Percentiles rank a stretch among this genome's conserved stretches.
Conservation (phyloP, 2,113 vertebrate genomes). For the Sclerurus mexicanus region DNA sequence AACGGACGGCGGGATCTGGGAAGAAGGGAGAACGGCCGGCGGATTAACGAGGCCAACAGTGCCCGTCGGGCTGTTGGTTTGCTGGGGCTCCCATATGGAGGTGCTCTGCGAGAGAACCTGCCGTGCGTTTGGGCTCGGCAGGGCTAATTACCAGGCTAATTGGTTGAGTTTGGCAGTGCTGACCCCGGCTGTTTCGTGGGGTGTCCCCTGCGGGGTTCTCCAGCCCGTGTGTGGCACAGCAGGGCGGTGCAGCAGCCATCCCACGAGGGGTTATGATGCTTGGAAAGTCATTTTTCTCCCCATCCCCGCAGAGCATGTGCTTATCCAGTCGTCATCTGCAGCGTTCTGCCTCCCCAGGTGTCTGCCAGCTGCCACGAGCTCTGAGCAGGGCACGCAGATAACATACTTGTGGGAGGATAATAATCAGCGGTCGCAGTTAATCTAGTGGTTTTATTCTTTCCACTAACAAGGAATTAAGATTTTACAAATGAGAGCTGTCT, state of each 20-base stretch:
- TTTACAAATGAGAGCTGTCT: neutral
- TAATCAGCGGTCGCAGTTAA: neutral
- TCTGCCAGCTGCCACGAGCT: neutral
- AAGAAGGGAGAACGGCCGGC: neutral
- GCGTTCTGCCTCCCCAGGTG: neutral
- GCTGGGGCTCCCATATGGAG: neutral
- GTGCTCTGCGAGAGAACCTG: neutral
- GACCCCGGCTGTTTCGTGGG: neutral
- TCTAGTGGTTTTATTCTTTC: neutral
- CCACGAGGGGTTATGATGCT: neutral
- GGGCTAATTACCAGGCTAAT: neutral
- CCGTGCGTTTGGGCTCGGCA: neutral
- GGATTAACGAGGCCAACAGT: neutral
- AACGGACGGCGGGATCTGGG: neutral
- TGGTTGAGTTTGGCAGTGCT: neutral
- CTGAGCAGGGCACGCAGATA: neutral
- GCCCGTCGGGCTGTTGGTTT: neutral
- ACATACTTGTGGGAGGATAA: neutral
- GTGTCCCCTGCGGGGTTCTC: neutral
- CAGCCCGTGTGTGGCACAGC: neutral
- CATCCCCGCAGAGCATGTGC: neutral
- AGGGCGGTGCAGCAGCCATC: neutral
- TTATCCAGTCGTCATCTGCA: neutral
- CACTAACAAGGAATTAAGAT: neutral
- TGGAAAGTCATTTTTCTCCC: neutral